These are phyloP conservation scores for Calliphora vomitoria DNA, from an alignment of 2,888 invertebrate species.

Conservation along the genomic window DNA sequence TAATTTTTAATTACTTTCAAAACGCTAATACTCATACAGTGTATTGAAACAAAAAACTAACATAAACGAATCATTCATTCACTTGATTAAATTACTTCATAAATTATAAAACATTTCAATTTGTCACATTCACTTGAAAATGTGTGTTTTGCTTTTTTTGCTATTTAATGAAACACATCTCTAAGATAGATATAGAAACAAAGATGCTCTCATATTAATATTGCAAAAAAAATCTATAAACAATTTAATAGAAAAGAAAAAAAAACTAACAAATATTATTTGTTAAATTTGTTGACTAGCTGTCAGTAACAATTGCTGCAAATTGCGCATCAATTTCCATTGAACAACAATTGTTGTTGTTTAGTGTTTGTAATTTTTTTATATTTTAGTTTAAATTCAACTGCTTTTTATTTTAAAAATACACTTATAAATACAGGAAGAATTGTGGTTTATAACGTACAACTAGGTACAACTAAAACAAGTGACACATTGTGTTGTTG, in stretches of 20 bases:
- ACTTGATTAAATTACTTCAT: constrained; percentile 60
- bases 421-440: constrained; percentile 68
- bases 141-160: constrained; percentile 15
- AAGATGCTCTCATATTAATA: constrained; percentile 61
- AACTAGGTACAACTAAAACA: constrained; percentile 28
- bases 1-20: constrained; percentile 41
- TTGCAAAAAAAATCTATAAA: constrained; percentile 20
- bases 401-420: constrained; percentile 47
- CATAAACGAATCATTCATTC: constrained; percentile 13
- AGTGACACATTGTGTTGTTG: constrained; percentile 67
- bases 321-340: constrained; percentile 71
- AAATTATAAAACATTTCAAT: constrained; percentile 73
- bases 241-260: neutral
- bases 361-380: too few relatives aligned
- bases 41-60: neutral
- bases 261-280: constrained; percentile 49
- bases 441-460: constrained; percentile 36
- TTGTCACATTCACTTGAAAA: constrained; percentile 73
- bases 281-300: constrained; percentile 70
- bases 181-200: neutral
- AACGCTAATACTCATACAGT: constrained; percentile 1
- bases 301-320: constrained; percentile 76
- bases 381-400: constrained; percentile 16
- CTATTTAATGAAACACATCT: constrained; percentile 10
- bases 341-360: constrained; percentile 54